Conservation (phyloP, 1,140 invertebrate genomes). For the Drosophila gunungcola region DNA sequence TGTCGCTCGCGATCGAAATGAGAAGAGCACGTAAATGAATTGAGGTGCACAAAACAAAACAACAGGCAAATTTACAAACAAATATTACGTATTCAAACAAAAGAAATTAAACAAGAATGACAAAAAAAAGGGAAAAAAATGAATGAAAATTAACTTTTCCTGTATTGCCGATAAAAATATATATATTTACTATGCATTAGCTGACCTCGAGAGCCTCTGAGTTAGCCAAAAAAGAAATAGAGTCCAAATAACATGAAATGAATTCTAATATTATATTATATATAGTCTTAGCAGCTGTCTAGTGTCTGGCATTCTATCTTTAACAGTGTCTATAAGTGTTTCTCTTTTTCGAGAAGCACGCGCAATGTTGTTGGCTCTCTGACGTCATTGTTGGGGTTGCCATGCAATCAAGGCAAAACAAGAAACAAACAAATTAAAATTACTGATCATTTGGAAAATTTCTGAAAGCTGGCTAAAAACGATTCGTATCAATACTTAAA, state of each 20-base stretch:
- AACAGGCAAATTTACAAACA: conserved; percentile 41
- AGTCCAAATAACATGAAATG: conserved; percentile 35
- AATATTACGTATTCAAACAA: conserved; percentile 28
- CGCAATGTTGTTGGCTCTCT: conserved; percentile 27
- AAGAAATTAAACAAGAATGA: conserved; percentile 19
- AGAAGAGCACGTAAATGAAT: conserved; percentile 76
- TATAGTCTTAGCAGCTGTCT: conserved; percentile 51
- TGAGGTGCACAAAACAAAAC: conserved; percentile 47
- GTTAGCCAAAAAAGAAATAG: conserved; percentile 14
- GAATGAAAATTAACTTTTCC: conserved; percentile 47
- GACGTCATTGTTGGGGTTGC: conserved; percentile 49
- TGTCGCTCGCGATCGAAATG: conserved; percentile 33
- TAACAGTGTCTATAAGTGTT: conserved; percentile 44
- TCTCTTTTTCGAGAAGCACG: conserved; percentile 17
- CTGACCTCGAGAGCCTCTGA: conserved; percentile 45
- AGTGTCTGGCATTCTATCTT: conserved; percentile 53
- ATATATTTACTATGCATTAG: conserved; percentile 37
- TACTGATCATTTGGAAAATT: conserved; percentile 7
- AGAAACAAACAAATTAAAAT: conserved; percentile 6
- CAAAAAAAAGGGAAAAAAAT: conserved; percentile 28
- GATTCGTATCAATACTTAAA: background rate
- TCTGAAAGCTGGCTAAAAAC: background rate
- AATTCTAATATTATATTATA: conserved; percentile 23
- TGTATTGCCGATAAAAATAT: conserved; percentile 10
- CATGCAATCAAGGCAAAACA: conserved; percentile 41